Percentiles rank a stretch among this genome's conserved stretches.
Conservation (phyloP, 2,888 invertebrate genomes). For the Heteromurus nitidus region DNA sequence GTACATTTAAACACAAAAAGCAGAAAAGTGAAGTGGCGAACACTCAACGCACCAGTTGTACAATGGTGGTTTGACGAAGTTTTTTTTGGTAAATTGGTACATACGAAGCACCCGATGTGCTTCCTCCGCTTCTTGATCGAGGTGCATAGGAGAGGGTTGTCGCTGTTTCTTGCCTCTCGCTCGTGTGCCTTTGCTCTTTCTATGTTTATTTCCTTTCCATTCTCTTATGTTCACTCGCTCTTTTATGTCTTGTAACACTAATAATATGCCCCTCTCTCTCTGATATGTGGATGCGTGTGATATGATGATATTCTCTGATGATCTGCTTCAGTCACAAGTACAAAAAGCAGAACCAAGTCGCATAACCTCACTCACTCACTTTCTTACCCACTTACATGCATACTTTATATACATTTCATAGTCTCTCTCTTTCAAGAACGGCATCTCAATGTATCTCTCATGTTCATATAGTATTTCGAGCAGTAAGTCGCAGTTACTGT, state of each 20-base stretch:
- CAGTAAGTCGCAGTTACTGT: conserved; percentile 11
- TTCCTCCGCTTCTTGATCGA: conserved; percentile 38
- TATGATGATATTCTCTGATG: conserved; percentile 30
- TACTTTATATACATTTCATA: background rate
- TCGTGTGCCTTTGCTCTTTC: conserved; percentile 23
- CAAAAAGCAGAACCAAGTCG: conserved; percentile 13
- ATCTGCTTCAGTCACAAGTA: conserved; percentile 33
- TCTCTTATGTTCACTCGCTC: conserved; percentile 23
- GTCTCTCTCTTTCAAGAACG: background rate
- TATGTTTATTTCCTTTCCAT: conserved; percentile 27
- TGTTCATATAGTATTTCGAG: conserved; percentile 2
- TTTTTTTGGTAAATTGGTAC: conserved; percentile 35
- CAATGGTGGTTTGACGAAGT: conserved; percentile 38
- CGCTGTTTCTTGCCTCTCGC: conserved; percentile 33
- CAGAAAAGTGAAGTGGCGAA: conserved; percentile 16
- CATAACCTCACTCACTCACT: conserved; percentile 5
- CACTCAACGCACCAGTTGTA: conserved; percentile 16
- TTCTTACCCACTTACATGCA: no score
- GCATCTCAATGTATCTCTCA: background rate
- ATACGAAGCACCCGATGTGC: conserved; percentile 32
- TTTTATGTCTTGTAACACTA: conserved; percentile 23
- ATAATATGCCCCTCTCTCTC: conserved; percentile 26
- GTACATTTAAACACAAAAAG: conserved; percentile 1
- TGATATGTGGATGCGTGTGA: conserved; percentile 27
- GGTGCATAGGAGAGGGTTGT: conserved; percentile 37